phyloP scores from a whole-genome alignment of 2,888 invertebrate species.

The Lobophora halterata region DNA sequence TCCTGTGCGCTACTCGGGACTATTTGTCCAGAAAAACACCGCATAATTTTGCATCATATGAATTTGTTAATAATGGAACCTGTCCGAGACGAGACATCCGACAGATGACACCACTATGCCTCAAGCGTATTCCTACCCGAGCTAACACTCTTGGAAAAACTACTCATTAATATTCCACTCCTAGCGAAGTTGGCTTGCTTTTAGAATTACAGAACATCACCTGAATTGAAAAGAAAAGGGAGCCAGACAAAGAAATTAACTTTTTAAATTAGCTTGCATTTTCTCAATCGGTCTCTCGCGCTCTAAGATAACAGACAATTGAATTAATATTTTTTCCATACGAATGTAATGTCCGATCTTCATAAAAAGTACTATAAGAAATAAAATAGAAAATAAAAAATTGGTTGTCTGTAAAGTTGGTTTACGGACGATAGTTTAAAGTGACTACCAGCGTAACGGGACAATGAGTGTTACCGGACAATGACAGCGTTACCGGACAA shows the following conservation, averaged over 20 bases:
- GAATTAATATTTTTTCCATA: too few species aligned
- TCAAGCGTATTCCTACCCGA: conserved; percentile 40
- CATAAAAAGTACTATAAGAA: conserved; percentile 7
- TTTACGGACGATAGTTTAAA: too few species aligned
- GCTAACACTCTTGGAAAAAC: conserved; percentile 50
- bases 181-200: conserved; percentile 42
- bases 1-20: conserved; percentile 3
- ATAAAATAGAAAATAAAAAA: too few species aligned
- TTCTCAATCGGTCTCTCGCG: conserved; percentile 19
- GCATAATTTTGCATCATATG: conserved; percentile 50
- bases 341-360: too few species aligned
- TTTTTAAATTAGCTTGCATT: conserved; percentile 45
- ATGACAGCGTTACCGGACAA: too few species aligned
- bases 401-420: too few species aligned
- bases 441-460: too few species aligned
- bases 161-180: conserved; percentile 62
- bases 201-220: conserved; percentile 55
- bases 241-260: conserved; percentile 49
- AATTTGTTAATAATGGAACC: conserved; percentile 64
- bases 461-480: too few species aligned
- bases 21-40: conserved; percentile 10
- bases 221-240: conserved; percentile 44
- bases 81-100: conserved; percentile 59
- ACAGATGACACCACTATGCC: conserved; percentile 54
- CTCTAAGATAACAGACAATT: conserved; percentile 19